These are phyloP conservation scores for Anabas testudineus DNA, from an alignment of 2,797 vertebrate genomes.

Conservation along the genomic window DNA sequence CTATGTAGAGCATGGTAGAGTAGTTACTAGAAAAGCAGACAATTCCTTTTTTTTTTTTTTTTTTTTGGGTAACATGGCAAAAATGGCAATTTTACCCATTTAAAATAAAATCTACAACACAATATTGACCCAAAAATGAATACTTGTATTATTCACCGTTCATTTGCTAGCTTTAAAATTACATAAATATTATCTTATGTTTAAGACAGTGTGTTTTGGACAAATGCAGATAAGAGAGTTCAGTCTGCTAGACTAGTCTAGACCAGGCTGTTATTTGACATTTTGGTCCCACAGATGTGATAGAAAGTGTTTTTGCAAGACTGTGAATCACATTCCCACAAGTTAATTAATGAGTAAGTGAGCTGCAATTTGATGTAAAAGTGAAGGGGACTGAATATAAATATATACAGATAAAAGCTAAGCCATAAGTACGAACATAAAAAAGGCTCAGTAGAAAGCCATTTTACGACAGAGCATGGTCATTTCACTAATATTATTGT, in stretches of 20 bases:
- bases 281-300: neutral
- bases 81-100: too few relatives aligned
- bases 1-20: too few relatives aligned
- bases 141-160: neutral
- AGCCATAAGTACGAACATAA: conserved; percentile 32
- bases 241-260: neutral
- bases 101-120: too few relatives aligned
- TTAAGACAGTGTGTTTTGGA: neutral
- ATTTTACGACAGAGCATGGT: conserved; percentile 45
- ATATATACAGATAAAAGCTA: conserved; percentile 24
- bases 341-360: neutral
- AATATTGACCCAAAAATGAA: neutral
- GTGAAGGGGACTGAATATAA: neutral
- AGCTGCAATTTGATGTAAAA: neutral
- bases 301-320: neutral
- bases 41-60: too few relatives aligned
- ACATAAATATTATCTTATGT: neutral
- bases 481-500: conserved; percentile 43
- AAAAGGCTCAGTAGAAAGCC: conserved; percentile 32
- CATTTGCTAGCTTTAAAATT: too few relatives aligned
- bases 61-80: too few relatives aligned
- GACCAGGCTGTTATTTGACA: too few relatives aligned
- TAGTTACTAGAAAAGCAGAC: too few relatives aligned
- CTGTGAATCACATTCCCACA: neutral
- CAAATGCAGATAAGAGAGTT: neutral